Conservation (phyloP, 2,113 vertebrate genomes). For the Salvator merianae region DNA sequence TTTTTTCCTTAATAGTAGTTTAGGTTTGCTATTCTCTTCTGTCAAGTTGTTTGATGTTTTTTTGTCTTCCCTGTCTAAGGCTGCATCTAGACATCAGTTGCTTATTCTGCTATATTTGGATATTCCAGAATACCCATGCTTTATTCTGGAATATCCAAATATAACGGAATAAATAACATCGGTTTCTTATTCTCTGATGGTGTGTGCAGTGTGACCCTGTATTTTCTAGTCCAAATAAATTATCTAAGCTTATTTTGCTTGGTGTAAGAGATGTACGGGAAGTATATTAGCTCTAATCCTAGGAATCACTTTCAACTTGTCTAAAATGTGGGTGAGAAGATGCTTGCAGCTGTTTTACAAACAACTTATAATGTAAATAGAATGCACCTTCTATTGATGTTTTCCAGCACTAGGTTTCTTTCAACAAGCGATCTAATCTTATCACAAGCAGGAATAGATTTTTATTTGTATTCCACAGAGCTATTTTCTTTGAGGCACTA, state of each 20-base stretch:
- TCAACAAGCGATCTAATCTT: constrained; percentile 15
- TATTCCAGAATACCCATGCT: too few species aligned
- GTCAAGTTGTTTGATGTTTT: background rate
- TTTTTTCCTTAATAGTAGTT: too few species aligned
- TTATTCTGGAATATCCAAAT: too few species aligned
- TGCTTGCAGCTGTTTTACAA: constrained; percentile 6
- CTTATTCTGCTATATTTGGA: too few species aligned
- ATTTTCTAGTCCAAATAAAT: background rate
- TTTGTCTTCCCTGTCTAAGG: too few species aligned
- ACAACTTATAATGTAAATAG: constrained; percentile 5
- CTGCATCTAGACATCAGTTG: too few species aligned
- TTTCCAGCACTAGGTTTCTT: constrained; percentile 10
- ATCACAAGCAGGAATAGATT: background rate
- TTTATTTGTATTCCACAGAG: constrained; percentile 16
- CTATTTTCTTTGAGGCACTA: constrained; percentile 16
- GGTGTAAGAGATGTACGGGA: background rate
- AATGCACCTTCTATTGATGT: background rate
- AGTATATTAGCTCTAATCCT: background rate
- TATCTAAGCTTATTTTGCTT: background rate
- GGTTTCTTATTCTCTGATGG: too few species aligned
- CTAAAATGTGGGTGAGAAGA: background rate
- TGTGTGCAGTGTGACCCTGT: too few species aligned
- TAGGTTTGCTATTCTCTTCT: too few species aligned
- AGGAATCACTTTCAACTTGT: background rate
- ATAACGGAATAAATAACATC: too few species aligned